A percentile compares a stretch with the other conserved stretches of the same genome.
phyloP scores from a whole-genome alignment of 2,888 invertebrate species.

The Nymphalis polychloros region DNA sequence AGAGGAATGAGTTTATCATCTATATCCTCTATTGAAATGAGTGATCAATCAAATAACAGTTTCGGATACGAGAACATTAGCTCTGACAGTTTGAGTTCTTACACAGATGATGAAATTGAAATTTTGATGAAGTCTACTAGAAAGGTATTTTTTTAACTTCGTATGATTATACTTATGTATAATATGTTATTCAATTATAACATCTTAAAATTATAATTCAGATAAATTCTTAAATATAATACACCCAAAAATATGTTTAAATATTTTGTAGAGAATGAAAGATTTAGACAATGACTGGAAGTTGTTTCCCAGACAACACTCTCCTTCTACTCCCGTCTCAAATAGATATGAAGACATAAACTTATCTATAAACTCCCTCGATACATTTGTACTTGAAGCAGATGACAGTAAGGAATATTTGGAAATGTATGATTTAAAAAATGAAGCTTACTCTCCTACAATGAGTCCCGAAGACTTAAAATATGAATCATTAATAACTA shows the following conservation, averaged over 20 bases:
- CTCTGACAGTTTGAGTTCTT: conserved; percentile 40
- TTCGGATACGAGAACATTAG: conserved; percentile 44
- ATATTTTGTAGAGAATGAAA: conserved; percentile 27
- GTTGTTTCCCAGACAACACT: background rate
- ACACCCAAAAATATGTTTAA: background rate
- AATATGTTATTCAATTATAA: too few species aligned
- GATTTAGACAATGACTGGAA: conserved; percentile 18
- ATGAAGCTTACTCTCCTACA: background rate
- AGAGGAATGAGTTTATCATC: background rate
- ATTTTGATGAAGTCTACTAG: conserved; percentile 50
- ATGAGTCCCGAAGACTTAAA: conserved; percentile 3
- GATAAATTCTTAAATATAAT: too few species aligned
- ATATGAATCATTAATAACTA: background rate
- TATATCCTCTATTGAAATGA: background rate
- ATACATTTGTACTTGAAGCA: conserved; percentile 21
- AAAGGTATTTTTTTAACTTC: conserved; percentile 43
- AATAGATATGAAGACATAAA: background rate
- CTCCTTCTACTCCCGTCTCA: background rate
- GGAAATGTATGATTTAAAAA: background rate
- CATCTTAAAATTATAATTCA: too few species aligned
- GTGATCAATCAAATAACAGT: background rate
- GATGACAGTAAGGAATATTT: background rate
- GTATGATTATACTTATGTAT: background rate
- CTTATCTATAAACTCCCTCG: conserved; percentile 17
- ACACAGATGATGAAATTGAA: conserved; percentile 47